Evolutionary conservation across 2,888 invertebrate genomes (phyloP), one percentile per base, ranked within the genome.

Genomic region (Ypsolopha sequella): DNA sequence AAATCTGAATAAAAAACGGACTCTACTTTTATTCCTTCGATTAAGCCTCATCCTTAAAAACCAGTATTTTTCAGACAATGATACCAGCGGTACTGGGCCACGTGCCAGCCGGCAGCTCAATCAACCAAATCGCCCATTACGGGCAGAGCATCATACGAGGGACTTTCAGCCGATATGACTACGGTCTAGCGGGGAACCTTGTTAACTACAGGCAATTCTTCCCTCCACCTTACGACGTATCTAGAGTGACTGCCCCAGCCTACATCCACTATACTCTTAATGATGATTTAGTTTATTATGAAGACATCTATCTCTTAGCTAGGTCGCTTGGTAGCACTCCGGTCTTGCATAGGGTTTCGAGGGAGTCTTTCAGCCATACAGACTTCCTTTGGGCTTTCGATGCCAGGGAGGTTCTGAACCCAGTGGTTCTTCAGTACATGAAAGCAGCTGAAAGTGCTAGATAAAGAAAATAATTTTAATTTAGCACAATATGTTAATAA

Each of bases 101-200:
- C 53, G 56, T 68, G 0, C 77, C 76, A 0, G 75, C 76, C 0
- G 77, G 77, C 0, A 58, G 70, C 0, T 69, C 76, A 0, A 51
- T 76, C 41, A 68, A 73, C 3, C 76, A 77, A 56, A 43, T 76
- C 1, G 53, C 66, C 0, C 77, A 78, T 56, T 76, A 64, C 60
- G 76, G 66, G 0, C 77, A 78, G 47, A 54, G 57, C 36, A 70
- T 76, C 55, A 62, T 60, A 6, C 60, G 53, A 51, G 53, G 61
- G 0, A 52, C 55, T 2, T 77, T 77, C 65, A 65, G 66, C 6
- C 66, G 77, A 0, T 76, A 61, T 60, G 62, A 71, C 61, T 55
- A 54, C 54, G 62, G 63, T 14, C 0, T 56, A 0, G 1, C 68
- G 36, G 57, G 59, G 6, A 77, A 77, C 58, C 50, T 73, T 1